Evolutionary conservation across 1,140 invertebrate genomes (phyloP), one percentile per base, ranked within the genome.

Genomic region (Hylaeus volcanicus): DNA sequence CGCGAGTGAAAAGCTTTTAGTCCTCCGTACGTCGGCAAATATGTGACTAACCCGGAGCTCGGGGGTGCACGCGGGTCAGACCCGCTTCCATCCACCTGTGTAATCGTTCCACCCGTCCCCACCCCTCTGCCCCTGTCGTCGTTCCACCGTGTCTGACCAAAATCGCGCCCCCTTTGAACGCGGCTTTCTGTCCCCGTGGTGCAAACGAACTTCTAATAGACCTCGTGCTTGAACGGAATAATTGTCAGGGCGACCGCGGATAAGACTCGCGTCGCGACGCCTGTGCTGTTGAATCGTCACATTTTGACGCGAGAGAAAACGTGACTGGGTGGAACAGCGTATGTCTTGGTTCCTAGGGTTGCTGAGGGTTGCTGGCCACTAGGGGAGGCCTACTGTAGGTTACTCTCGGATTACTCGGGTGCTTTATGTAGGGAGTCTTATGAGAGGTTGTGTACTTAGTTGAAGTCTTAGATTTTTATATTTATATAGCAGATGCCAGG

Each of bases 1-100:
- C 72, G 73, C 85, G 83, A 84, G 82, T 83, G 83, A 90, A 91
- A 91, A 91, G 89, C 90, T 91, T 90, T 91, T 90, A 91, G 89
- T 89, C 87, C 82, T 87, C 87, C 82, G 82, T 86, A 85, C 80
- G 84, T 90, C 82, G 79, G 90, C 86, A 91, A 91, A 89, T 90
- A 90, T 90, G 84, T 88, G 86, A 88, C 84, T 87, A 87, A 84
- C 81, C 75, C 78, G 77, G 63, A 79, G 81, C 83, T 83, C 70
- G 61, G 68, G 79, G 81, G 58, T 76, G 74, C 61, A 61, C 53
- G 51, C 41, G 64, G 56, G 73, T 81, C 83, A 64, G 73, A 86
- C 55, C 73, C 66, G 81, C 79, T 90, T 86, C 85, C 88, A 86
- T 88, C 83, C 89, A 87, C 87, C 85, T 88, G 88, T 84, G 84